Base-by-base conservation (phyloP, 2,113 vertebrate genomes). In the Dascyllus trimaculatus region DNA sequence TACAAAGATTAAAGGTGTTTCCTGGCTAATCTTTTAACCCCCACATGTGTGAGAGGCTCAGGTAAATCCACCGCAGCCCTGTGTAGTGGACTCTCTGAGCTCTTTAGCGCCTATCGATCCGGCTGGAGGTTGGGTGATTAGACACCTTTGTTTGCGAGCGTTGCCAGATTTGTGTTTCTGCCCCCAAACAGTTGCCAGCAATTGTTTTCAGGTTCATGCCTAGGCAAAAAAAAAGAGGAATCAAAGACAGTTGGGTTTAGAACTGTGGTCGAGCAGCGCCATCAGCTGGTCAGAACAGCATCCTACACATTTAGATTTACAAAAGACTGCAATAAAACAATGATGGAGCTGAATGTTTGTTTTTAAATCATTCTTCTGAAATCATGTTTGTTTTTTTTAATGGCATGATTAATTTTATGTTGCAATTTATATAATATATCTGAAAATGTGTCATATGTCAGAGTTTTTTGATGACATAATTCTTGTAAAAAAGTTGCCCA, bases 81-180 rank as follows among this genome's bases (percentile, higher is more conserved):
- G 10, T 7, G 22, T 18, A 13, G n/a, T 43, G 14, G 70, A 25
- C 45, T 25, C 32, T n/a, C 38, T 85, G 48, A 76, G 21, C 62
- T 51, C 19, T 84, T 86, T 70, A 77, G 69, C 74, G 64, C 76
- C 54, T n/a, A 85, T 80, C 85, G 87, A 90, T 84, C 80, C 40
- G 18, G 60, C 5, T 4, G 75, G 49, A 71, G 77, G 38, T 85
- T 78, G 17, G 35, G 68, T 78, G 61, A 90, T 90, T 84, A 80
- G 59, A 4, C 73, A 35, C 78, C 74, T 79, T 80, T 80, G 74
- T 88, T 85, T 73, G 75, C 32, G 61, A 84, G 59, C 61, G 73
- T 68, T 80, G 67, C 76, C 75, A 81, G 78, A 84, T 89, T 84
- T 74, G 59, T 82, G 45, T 51, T 79, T 52, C 51, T 74, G 54